Conservation (phyloP, 2,888 invertebrate genomes). For the Ecdyonurus torrentis region DNA sequence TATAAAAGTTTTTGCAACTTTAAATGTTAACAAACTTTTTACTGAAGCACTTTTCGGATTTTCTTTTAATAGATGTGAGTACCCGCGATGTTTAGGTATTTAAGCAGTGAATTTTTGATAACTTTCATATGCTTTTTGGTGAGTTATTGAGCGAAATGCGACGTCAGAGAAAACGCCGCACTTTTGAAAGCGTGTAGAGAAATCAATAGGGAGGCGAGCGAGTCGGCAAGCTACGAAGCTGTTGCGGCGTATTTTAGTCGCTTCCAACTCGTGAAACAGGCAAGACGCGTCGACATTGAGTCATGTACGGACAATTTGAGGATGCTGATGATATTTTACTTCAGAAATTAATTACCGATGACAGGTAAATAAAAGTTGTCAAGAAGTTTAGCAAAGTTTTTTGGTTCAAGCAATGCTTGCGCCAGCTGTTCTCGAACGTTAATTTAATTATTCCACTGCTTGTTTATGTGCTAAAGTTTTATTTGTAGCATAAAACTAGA, state of each 20-base stretch:
- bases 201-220: background rate
- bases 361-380: background rate
- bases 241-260: background rate
- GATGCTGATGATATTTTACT: background rate
- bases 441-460: no score
- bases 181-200: background rate
- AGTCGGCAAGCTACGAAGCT: background rate
- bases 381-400: background rate
- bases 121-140: background rate
- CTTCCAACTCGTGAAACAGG: background rate
- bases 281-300: background rate
- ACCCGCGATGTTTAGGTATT: background rate
- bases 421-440: no score
- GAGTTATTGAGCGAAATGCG: background rate
- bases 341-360: background rate
- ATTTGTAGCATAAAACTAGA: no score
- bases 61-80: background rate
- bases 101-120: background rate
- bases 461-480: no score
- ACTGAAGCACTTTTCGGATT: background rate
- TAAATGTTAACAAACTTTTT: background rate
- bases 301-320: constrained; percentile 1
- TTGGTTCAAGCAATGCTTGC: no score
- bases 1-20: background rate
- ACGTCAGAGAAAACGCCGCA: background rate